Base-by-base conservation (phyloP, 53 echinoderm and acorn worm genomes). In the Patiria pectinifera region DNA sequence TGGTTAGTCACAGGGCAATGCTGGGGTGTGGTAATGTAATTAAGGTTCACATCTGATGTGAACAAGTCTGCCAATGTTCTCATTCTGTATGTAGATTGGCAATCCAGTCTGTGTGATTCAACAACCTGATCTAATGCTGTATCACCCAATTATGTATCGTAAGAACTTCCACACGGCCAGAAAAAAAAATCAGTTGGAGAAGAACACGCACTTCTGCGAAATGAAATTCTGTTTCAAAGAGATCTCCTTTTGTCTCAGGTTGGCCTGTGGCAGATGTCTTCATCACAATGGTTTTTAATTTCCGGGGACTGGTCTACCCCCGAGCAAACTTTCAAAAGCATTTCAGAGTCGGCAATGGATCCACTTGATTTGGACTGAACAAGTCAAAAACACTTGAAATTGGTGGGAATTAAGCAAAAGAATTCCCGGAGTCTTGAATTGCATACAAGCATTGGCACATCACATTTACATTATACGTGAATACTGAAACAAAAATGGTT, bases 61-160 rank as follows among this genome's bases (percentile, higher is more conserved):
- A 43, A 76, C 87, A 87, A 77, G 87, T 87, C 87, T 72, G 78
- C 22, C 46, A 76, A 78, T 77, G 87, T 61, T 77, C 87, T 61
- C 77, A 77, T 19, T 62, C 43, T 77, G 78, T 59, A 78, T 87
- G 23, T 10, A 72, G 77, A 78, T 60, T 78, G 15, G 76, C 71
- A 48, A 16, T 62, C 26, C 4, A 26, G 23, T 24, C 10, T 6
- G 26, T 25, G 62, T 26, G 18, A 61, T 62, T 60, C 26, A 83
- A 83, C 61, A 83, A 9, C 23, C 26, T 43, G 62, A 61, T 16
- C 49, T 53, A 53, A 53, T 53, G 53, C 53, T 53, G 53, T 58
- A 1, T 82, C n/a, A 3, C 18, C 24, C 83, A 62, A 24, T 60
- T 62, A 69, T 1, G 69, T 15, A n/a, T n/a, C n/a, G 7, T 69